Conservation (phyloP, 2,797 vertebrate species). For the Luscinia luscinia region DNA sequence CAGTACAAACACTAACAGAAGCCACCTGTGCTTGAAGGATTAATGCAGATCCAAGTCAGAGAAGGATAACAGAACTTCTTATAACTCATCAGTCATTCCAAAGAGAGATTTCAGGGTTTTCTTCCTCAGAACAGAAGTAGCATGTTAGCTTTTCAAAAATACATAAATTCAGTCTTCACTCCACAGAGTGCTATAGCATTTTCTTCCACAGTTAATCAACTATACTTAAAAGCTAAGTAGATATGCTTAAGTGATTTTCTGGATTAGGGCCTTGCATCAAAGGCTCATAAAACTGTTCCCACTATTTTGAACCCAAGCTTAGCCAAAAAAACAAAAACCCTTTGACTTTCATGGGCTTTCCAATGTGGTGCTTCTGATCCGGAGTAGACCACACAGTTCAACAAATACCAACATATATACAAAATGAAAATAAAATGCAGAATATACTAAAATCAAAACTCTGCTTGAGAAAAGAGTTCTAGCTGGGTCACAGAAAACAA, state of each 20-base stretch:
- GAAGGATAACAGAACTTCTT: not conserved
- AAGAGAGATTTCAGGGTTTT: not conserved
- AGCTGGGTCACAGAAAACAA: not conserved
- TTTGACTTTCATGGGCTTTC: not conserved
- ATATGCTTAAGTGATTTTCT: not conserved
- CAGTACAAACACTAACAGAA: not conserved
- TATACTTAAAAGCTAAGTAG: not conserved
- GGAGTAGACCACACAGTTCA: not conserved
- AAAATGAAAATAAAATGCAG: not conserved
- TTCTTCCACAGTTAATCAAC: not conserved
- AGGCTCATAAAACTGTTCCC: not conserved
- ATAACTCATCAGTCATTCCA: not conserved
- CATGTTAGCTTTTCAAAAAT: not conserved
- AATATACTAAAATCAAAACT: not conserved
- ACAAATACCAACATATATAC: not conserved
- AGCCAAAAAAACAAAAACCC: not conserved
- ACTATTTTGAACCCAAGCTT: not conserved
- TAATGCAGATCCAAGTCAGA: not conserved
- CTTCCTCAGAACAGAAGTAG: not conserved
- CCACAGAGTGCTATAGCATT: not conserved
- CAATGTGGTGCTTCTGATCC: not conserved
- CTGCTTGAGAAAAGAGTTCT: not conserved
- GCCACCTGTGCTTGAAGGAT: not conserved
- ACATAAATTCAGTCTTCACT: not conserved
- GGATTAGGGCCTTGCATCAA: not conserved